These are phyloP conservation scores for Diaprepes abbreviatus DNA, from an alignment of 2,888 invertebrate genomes.

Conservation along the genomic window DNA sequence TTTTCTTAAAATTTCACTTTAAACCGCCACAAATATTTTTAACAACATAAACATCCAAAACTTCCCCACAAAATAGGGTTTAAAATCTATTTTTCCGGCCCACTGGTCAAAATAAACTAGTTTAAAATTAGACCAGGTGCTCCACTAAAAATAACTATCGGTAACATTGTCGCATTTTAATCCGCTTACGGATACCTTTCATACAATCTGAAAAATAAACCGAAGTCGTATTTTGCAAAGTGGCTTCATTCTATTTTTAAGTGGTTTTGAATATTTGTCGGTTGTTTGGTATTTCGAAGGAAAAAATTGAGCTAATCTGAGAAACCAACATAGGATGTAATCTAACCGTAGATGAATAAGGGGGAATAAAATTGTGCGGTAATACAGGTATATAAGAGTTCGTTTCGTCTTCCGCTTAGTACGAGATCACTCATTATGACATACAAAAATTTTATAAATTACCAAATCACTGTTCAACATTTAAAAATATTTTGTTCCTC, in stretches of 20 bases:
- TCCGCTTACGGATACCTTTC: constrained; percentile 38
- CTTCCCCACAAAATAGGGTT: constrained; percentile 51
- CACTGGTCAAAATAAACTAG: constrained; percentile 50
- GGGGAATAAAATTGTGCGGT: too few species aligned
- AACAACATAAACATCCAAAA: too few species aligned
- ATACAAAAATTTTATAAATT: too few species aligned
- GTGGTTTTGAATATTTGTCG: constrained; percentile 41
- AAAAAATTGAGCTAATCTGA: not conserved
- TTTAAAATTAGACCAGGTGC: constrained; percentile 58
- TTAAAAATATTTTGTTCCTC: too few species aligned
- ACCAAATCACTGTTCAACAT: too few species aligned
- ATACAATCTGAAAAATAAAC: constrained; percentile 46
- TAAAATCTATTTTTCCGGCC: constrained; percentile 45
- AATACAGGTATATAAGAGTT: too few species aligned
- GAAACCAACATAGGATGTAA: not conserved
- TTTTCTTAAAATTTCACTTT: not conserved
- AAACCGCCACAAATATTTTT: not conserved
- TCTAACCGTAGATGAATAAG: too few species aligned
- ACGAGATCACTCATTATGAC: too few species aligned
- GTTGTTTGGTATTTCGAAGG: constrained; percentile 4
- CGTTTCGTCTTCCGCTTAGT: too few species aligned
- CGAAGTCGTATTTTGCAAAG: constrained; percentile 38
- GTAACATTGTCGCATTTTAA: constrained; percentile 47
- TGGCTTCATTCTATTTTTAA: constrained; percentile 46
- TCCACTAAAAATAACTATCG: constrained; percentile 41